These are phyloP conservation scores for Horisme vitalbata DNA, from an alignment of 2,888 invertebrate genomes.

Conservation along the genomic window DNA sequence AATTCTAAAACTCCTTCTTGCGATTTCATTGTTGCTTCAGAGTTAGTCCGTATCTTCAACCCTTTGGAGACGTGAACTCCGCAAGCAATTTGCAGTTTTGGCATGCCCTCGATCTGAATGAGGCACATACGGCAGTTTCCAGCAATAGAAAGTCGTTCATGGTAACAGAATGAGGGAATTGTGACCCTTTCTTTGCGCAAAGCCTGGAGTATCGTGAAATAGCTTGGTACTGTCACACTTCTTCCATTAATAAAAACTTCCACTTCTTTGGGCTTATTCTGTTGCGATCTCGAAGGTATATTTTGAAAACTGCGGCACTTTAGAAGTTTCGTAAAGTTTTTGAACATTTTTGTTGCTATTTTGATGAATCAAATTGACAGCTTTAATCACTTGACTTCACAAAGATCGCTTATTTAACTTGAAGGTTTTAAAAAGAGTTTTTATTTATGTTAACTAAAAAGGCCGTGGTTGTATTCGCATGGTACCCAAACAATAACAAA, in stretches of 20 bases:
- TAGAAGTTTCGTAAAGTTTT: constrained; percentile 39
- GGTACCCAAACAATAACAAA: too few species aligned
- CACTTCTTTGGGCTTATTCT: constrained; percentile 34
- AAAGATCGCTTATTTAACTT: too few species aligned
- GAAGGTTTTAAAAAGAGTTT: too few species aligned
- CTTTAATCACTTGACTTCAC: constrained; percentile 1
- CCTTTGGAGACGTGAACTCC: constrained; percentile 99
- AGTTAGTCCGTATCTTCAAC: constrained; percentile 98
- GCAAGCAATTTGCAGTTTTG: constrained; percentile 98
- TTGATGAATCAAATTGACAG: constrained; percentile 4
- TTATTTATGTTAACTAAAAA: too few species aligned
- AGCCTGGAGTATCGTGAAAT: constrained; percentile 94
- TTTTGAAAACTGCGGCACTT: constrained; percentile 30
- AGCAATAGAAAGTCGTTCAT: constrained; percentile 97
- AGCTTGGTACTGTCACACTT: constrained; percentile 93
- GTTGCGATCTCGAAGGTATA: constrained; percentile 9
- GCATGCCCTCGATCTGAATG: constrained; percentile 97
- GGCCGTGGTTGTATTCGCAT: too few species aligned
- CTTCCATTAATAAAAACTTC: constrained; percentile 98
- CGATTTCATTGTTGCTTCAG: constrained; percentile 88
- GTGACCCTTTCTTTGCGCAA: constrained; percentile 51
- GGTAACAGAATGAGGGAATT: constrained; percentile 98
- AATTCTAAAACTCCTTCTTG: constrained; percentile 97
- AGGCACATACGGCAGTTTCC: constrained; percentile 99
- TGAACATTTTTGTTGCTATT: constrained; percentile 46